These are phyloP conservation scores for Pelecanus crispus DNA, from an alignment of 2,113 vertebrate species.

Conservation along the genomic window DNA sequence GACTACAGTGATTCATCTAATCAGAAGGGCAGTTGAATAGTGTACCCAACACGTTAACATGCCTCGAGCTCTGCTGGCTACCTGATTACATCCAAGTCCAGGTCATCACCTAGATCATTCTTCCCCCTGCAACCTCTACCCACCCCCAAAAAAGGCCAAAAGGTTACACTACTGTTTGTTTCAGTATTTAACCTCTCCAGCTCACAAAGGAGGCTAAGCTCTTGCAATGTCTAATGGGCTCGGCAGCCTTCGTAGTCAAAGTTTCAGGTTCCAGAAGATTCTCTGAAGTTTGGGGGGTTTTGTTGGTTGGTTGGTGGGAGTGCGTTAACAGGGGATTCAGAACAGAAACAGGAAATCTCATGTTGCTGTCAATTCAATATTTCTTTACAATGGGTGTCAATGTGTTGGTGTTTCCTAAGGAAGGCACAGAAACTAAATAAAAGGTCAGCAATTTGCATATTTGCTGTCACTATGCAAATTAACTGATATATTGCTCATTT, in stretches of 20 bases:
- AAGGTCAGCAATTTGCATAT: not conserved
- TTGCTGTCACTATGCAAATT: not conserved
- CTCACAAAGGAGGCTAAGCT: not conserved
- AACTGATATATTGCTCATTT: not conserved
- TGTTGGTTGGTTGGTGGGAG: not conserved
- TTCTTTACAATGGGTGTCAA: not conserved
- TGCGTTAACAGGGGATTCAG: not conserved
- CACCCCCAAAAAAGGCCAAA: not conserved
- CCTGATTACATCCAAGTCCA: not conserved
- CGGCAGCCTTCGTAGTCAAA: not conserved
- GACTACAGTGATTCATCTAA: not conserved
- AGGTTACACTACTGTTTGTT: not conserved
- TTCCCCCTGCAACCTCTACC: not conserved
- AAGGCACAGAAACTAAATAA: not conserved
- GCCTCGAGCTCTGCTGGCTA: not conserved
- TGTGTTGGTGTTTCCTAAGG: not conserved
- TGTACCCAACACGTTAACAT: rapidly evolving
- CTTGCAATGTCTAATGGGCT: not conserved
- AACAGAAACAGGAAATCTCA: not conserved
- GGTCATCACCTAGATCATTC: not conserved
- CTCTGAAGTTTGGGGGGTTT: rapidly evolving
- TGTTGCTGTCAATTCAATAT: rapidly evolving
- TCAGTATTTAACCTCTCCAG: not conserved
- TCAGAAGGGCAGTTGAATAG: not conserved
- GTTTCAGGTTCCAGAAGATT: not conserved